Conservation (phyloP, 2,113 vertebrate genomes). For the Tamias sibiricus region DNA sequence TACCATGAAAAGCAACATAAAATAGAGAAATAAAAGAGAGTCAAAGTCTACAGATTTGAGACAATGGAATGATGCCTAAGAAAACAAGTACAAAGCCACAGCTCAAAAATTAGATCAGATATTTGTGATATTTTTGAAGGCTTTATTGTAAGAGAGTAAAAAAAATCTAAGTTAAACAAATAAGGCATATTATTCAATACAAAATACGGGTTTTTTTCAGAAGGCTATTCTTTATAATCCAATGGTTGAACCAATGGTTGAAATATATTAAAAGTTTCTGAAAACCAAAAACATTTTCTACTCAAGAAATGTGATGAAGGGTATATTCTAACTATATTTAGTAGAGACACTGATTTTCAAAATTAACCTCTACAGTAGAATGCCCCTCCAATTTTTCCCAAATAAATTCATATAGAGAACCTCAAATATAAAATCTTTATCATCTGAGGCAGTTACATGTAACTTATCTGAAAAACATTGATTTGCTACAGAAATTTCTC, state of each 20-base stretch:
- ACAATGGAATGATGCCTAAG: background rate
- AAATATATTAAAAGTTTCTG: constrained; percentile 2
- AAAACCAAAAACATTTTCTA: constrained; percentile 47
- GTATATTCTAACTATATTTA: constrained; percentile 9
- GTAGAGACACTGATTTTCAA: constrained; percentile 32
- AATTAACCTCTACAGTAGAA: background rate
- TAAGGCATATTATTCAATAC: background rate
- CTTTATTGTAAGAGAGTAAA: constrained; percentile 16
- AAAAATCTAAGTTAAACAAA: background rate
- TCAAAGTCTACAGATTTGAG: constrained; percentile 31
- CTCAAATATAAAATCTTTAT: constrained; percentile 27
- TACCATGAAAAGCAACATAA: constrained; percentile 37
- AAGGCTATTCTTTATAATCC: constrained; percentile 8
- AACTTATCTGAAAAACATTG: constrained; percentile 38
- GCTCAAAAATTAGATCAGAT: constrained; percentile 40
- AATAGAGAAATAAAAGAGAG: constrained; percentile 55
- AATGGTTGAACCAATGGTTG: background rate
- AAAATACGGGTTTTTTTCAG: constrained; percentile 1
- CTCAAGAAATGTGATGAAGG: constrained; percentile 31
- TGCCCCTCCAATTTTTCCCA: background rate
- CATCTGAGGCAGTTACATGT: background rate
- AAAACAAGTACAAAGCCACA: constrained; percentile 35
- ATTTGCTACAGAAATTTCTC: background rate
- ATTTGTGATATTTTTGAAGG: background rate
- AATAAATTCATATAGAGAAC: constrained; percentile 28